Evolutionary conservation across 2,113 vertebrate species (phyloP).

Genomic region (Dolichotis patagonum): DNA sequence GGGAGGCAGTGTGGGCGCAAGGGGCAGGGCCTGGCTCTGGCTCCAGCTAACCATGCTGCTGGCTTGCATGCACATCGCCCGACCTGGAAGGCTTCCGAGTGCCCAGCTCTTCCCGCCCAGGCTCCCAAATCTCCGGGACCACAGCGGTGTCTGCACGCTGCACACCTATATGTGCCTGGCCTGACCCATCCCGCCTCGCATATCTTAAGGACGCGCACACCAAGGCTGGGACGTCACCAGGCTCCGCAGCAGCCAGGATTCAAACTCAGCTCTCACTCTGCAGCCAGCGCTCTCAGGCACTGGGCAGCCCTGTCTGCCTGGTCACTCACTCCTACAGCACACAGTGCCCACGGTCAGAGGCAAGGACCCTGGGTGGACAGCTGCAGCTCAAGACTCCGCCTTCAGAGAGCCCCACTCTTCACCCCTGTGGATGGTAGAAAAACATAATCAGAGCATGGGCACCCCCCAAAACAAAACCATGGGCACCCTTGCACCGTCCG

Average conservation of each 20-base stretch:
- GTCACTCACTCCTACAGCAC: not conserved
- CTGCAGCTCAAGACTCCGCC: not conserved
- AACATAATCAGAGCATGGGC: not conserved
- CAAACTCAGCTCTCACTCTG: not conserved
- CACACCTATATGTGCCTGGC: not conserved
- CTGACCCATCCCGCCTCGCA: accelerated
- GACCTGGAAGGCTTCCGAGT: not conserved
- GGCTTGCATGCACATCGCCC: not conserved
- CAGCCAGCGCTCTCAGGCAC: accelerated
- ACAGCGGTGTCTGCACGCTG: not conserved
- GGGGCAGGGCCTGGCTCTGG: accelerated
- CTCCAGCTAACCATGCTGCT: not conserved
- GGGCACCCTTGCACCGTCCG: accelerated
- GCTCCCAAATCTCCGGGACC: not conserved
- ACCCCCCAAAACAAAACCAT: too few relatives aligned
- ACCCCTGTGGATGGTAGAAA: not conserved
- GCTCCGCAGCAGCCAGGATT: accelerated
- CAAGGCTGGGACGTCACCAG: accelerated
- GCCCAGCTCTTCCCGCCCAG: accelerated
- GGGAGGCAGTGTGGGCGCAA: not conserved
- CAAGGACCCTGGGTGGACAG: too few relatives aligned
- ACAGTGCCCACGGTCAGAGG: not conserved
- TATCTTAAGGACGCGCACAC: accelerated
- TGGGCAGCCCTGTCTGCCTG: accelerated
- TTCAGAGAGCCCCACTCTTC: not conserved